A percentile compares a stretch with the other conserved stretches of the same genome.
Conservation (phyloP, 2,888 invertebrate species). For the Linnaemya vulpina region DNA sequence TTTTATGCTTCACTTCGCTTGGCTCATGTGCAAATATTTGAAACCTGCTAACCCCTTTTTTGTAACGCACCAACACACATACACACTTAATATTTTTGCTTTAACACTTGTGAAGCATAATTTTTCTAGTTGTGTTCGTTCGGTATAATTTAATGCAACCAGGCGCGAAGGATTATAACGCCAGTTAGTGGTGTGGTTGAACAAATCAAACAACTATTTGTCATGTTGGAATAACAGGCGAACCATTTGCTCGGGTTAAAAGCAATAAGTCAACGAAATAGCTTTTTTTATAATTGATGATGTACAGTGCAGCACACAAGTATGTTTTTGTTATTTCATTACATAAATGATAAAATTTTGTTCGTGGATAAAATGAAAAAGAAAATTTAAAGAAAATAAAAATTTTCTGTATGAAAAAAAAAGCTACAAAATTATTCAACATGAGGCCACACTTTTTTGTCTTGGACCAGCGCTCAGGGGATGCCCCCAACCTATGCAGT, state of each 20-base stretch:
- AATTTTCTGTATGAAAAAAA: too few species aligned
- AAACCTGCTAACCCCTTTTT: constrained; percentile 17
- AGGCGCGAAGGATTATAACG: constrained; percentile 4
- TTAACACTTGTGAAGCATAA: not conserved
- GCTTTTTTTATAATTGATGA: too few species aligned
- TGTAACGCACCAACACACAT: not conserved
- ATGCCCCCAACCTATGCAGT: too few species aligned
- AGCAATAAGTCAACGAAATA: too few species aligned
- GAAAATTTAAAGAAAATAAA: too few species aligned
- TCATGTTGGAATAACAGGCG: not conserved
- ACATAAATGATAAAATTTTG: too few species aligned
- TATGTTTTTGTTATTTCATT: too few species aligned
- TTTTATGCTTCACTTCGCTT: not conserved
- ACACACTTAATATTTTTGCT: not conserved
- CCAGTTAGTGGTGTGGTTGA: not conserved
- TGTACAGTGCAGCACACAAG: too few species aligned
- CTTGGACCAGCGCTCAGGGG: too few species aligned
- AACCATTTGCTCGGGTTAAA: not conserved
- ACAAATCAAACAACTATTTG: constrained; percentile 10
- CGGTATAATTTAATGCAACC: constrained; percentile 4
- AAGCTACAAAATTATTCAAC: too few species aligned
- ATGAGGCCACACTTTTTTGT: too few species aligned
- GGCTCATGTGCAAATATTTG: constrained; percentile 3
- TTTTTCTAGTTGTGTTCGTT: not conserved
- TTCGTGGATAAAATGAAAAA: too few species aligned